phyloP scores from a whole-genome alignment of 2,797 vertebrate genomes.

The Mormyrus proboscirostris region DNA sequence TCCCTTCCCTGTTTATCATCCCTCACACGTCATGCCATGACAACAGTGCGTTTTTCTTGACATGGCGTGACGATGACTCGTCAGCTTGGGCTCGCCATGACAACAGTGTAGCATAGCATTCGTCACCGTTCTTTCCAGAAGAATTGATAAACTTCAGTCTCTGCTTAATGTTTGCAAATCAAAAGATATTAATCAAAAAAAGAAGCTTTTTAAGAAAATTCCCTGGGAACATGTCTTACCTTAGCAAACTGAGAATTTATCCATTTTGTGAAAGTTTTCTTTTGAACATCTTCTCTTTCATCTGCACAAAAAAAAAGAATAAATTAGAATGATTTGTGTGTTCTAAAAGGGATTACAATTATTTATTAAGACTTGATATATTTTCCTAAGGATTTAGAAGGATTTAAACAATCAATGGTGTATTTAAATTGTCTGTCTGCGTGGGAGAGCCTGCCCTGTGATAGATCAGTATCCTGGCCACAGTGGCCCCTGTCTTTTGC shows the following conservation, averaged over 20 bases:
- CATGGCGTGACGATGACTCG: background rate
- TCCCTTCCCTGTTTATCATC: background rate
- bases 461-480: background rate
- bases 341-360: background rate
- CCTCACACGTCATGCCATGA: background rate
- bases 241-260: conserved; percentile 94
- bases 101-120: background rate
- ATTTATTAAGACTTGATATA: background rate
- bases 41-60: background rate
- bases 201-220: background rate
- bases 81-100: background rate
- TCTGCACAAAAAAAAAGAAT: conserved; percentile 55
- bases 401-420: background rate
- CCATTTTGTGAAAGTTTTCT: conserved; percentile 99
- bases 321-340: background rate
- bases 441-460: background rate
- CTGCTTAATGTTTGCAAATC: background rate
- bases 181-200: background rate
- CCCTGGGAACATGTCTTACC: conserved; percentile 60
- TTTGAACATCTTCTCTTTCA: conserved; percentile 99
- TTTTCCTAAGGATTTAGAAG: conserved; percentile 4
- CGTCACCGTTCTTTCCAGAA: conserved; percentile 1
- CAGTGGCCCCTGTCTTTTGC: background rate
- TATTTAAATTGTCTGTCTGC: background rate
- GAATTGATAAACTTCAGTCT: background rate